Base-by-base conservation (phyloP, 2,888 invertebrate species). In the Callinectes sapidus region DNA sequence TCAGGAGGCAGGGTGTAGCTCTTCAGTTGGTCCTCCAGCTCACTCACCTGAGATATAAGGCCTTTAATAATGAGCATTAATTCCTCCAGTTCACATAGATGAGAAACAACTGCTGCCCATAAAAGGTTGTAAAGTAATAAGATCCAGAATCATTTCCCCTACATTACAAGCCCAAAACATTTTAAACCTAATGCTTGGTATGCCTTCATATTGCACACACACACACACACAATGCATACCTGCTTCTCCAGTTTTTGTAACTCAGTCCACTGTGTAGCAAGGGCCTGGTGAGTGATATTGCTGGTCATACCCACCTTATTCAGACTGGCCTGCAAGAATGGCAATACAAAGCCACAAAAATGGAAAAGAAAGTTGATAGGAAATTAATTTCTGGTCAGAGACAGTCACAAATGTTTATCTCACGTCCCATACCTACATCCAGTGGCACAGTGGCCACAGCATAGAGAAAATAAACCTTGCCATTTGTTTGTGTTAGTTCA, bases 1-100 rank as follows among this genome's bases (percentile, higher is more conserved):
- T 93, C 92, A 10, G 92, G 92, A 3, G 92, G 92, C 14, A 93
- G 92, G 13, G 88, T 93, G 85, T 93, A 93, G 89, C 48, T 91
- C 48, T 55, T 86, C n/a, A 93, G 54, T 35, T 91, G 61, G 10
- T 35, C 55, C 85, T 93, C 91, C 32, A 93, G 85, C 23, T 35
- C 32, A 2, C 61, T 86, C 39, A 90, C 90, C 92, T 92, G 89
- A 39, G 2, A 81, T 23, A n/a, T 32, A 61, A 90, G 87, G n/a
- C 10, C 13, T 87, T 39, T 18, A 87, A n/a, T 87, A 87, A 32
- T 42, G 35, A 77, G 1, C n/a, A 23, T 6, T 42, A 6, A 39
- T 16, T n/a, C 14, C 10, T 39, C 23, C 10, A 39, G 18, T 10
- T 35, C 1, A 2, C 2, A 28, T 5, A 71, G 71, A 71, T 71